Percentiles rank a stretch among this genome's conserved stretches.
These are phyloP conservation scores for Pseudopodoces humilis DNA, from an alignment of 2,113 vertebrate species.

Conservation along the genomic window DNA sequence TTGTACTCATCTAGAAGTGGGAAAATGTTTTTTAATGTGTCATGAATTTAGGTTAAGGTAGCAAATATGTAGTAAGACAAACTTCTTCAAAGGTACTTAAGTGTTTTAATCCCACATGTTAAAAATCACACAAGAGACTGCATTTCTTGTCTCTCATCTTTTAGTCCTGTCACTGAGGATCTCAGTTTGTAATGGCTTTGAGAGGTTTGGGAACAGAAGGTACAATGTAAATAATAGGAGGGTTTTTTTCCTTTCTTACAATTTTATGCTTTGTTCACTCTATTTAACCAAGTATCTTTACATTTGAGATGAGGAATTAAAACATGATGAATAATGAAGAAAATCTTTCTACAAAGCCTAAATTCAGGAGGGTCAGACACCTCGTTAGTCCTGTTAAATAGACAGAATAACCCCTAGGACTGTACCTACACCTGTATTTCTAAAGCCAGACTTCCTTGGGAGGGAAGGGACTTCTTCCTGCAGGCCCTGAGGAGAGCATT, in stretches of 20 bases:
- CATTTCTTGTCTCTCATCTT: background rate
- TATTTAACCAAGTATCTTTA: conserved; percentile 22
- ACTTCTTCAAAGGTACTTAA: background rate
- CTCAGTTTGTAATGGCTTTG: background rate
- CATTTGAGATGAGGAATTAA: background rate
- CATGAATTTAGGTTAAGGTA: background rate
- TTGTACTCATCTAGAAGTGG: background rate
- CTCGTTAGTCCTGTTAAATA: background rate
- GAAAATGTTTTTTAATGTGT: background rate
- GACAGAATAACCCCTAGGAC: background rate
- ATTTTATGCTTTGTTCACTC: background rate
- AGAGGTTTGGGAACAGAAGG: background rate
- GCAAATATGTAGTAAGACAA: background rate
- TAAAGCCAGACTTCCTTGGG: background rate
- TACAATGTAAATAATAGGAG: background rate
- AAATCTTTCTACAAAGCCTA: background rate
- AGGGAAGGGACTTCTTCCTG: background rate
- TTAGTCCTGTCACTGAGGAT: background rate
- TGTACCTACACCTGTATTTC: background rate
- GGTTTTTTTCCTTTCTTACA: rapidly evolving
- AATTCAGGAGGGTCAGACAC: background rate
- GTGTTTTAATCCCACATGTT: background rate
- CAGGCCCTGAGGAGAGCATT: background rate
- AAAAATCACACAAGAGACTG: background rate
- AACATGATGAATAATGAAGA: background rate